Evolutionary conservation across 2,113 vertebrate species (phyloP).

Genomic region (Oreamnos americanus): DNA sequence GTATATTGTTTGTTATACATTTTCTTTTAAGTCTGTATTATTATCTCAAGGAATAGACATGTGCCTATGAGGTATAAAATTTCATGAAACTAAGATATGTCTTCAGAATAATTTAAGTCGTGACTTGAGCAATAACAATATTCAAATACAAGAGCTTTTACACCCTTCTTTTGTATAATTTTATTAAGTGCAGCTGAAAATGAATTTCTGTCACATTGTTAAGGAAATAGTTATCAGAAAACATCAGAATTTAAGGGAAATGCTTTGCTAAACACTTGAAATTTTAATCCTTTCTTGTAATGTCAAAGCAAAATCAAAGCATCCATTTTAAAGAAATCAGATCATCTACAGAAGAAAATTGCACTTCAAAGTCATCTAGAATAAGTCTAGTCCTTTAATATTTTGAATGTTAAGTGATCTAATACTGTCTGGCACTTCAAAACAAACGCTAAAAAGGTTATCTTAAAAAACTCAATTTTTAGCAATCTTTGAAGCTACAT

Average conservation of each 20-base stretch:
- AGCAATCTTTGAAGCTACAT: background rate
- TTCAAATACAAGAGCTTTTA: background rate
- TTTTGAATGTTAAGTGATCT: background rate
- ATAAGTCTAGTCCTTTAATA: background rate
- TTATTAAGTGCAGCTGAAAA: background rate
- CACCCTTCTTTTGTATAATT: background rate
- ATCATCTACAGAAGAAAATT: background rate
- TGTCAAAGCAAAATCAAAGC: background rate
- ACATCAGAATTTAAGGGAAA: background rate
- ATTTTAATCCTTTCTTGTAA: background rate
- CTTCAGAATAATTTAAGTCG: background rate
- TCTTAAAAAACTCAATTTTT: background rate
- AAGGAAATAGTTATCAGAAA: background rate
- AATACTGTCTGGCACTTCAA: background rate
- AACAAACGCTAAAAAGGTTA: background rate
- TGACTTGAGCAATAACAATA: background rate
- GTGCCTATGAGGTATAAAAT: background rate
- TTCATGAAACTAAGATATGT: background rate
- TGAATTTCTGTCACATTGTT: background rate
- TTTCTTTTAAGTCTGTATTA: background rate
- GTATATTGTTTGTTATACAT: background rate
- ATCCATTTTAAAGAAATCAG: background rate
- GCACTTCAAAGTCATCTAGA: slow-evolving; percentile 18
- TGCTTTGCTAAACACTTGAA: background rate
- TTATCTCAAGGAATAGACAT: background rate